Evolutionary conservation across 2,113 vertebrate genomes (phyloP), one percentile per base, ranked within the genome.

Genomic region (Hippoglossus stenolepis): DNA sequence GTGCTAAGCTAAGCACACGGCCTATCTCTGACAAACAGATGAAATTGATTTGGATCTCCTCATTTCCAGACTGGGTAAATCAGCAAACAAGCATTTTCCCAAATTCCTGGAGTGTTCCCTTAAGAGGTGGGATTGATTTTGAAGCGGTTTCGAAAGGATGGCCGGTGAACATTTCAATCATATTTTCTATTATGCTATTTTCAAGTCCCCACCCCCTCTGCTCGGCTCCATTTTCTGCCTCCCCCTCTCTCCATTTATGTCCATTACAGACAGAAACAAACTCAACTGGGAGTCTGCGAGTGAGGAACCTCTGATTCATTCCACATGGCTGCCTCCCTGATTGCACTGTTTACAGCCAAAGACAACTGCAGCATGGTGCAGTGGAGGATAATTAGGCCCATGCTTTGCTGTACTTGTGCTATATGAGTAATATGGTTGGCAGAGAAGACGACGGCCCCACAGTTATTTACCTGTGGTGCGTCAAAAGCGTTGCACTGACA

Each of bases 271-370:
- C 65, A 70, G 70, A 88, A 59, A 85, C 65, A 62, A 83, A 83
- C 73, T 86, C 87, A 91, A 87, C 53, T 87, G 90, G 92, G 90
- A 90, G 74, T 82, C 66, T 80, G 70, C 68, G 74, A 87, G 65
- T 77, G 83, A 89, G 80, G 56, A 86, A 76, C 63, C 80, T 82
- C 67, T 79, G 77, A 85, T 82, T 76, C 23, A 84, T 90, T 91
- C 86, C 86, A 85, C 86, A 79, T 82, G 87, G 82, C 84, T 86
- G 89, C 86, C 73, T 88, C 71, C 70, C 69, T 91, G 88, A 93
- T 89, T 82, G 85, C 87, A 80, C 82, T 90, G 90, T 91, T 91
- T 89, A 88, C 86, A 91, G 86, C 66, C 76, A 88, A 89, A 88
- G 85, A 88, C 87, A 87, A 88, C 84, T 89, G 80, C 83, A 84